Evolutionary conservation across 2,888 invertebrate genomes (phyloP).

Genomic region (Helleia helle): DNA sequence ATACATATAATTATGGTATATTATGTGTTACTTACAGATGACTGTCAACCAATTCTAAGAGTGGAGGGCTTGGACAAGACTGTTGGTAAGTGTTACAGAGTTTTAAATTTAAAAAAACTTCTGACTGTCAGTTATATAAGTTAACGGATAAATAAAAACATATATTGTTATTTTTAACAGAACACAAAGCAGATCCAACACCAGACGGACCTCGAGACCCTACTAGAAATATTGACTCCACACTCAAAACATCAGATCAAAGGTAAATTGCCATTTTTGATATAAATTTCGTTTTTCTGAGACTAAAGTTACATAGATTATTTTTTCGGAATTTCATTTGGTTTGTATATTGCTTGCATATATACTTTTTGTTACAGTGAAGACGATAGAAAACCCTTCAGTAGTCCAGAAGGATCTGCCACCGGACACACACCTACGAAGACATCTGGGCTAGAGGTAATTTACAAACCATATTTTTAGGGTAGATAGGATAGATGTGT

Average conservation of each 20-base stretch:
- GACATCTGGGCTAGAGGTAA: slow-evolving; percentile 48
- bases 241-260: slow-evolving; percentile 15
- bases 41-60: slow-evolving; percentile 10
- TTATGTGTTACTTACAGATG: slow-evolving; percentile 17
- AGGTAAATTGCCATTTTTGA: too few species aligned
- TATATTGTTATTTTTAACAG: background rate
- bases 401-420: slow-evolving; percentile 51
- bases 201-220: background rate
- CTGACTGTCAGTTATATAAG: too few species aligned
- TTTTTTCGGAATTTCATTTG: too few species aligned
- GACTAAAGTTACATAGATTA: too few species aligned
- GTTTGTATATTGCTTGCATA: too few species aligned
- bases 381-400: slow-evolving; percentile 55
- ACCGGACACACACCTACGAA: slow-evolving; percentile 44
- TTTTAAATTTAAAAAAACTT: background rate
- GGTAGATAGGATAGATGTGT: too few species aligned
- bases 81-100: slow-evolving; percentile 16
- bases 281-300: too few species aligned
- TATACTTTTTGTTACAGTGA: slow-evolving; percentile 33
- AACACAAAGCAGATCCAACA: background rate
- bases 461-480: too few species aligned
- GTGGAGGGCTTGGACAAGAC: slow-evolving; percentile 16
- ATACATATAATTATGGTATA: too few species aligned
- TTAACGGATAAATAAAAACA: too few species aligned
- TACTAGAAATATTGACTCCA: background rate